Evolutionary conservation across 2,888 invertebrate genomes (phyloP).

Genomic region (Thumatha senex): DNA sequence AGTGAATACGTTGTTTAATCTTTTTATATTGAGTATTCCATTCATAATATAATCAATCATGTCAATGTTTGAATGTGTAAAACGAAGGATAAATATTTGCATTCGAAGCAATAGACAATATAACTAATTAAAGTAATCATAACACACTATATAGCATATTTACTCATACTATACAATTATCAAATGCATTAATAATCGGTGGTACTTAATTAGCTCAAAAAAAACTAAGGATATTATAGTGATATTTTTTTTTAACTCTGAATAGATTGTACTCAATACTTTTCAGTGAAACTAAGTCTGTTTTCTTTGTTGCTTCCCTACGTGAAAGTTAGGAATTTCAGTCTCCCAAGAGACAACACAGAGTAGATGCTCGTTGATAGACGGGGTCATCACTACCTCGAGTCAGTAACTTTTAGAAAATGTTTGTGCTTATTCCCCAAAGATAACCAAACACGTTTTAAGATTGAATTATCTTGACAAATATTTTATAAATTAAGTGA

Average conservation of each 20-base stretch:
- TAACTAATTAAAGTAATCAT: no score
- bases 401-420: conserved; percentile 33
- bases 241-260: no score
- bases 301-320: neutral
- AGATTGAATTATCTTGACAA: neutral
- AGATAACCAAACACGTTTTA: conserved; percentile 9
- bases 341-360: conserved; percentile 21
- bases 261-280: neutral
- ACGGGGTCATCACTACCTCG: conserved; percentile 39
- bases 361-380: conserved; percentile 38
- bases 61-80: no score
- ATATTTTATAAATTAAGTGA: no score
- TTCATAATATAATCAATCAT: no score
- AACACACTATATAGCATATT: no score
- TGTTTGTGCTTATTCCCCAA: conserved; percentile 15
- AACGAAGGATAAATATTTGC: no score
- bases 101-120: no score
- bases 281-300: neutral
- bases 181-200: no score
- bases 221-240: no score
- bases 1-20: neutral
- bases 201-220: no score
- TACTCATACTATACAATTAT: no score
- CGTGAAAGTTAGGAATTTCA: conserved; percentile 16
- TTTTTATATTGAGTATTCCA: neutral